Evolutionary conservation across 2,888 invertebrate genomes (phyloP).

Genomic region (Drosophila niveifrons): DNA sequence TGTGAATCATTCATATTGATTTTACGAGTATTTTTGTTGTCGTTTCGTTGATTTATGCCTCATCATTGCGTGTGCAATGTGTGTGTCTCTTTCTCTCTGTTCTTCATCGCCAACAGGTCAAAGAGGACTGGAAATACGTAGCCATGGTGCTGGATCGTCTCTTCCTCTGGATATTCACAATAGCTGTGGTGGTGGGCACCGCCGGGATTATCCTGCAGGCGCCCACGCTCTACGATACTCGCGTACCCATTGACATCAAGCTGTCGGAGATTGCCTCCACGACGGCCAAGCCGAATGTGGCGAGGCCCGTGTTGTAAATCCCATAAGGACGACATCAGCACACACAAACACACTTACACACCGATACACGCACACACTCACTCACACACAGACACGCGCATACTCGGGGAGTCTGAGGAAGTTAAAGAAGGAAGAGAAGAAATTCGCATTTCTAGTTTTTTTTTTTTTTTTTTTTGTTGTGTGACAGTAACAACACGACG

Average conservation of each 20-base stretch:
- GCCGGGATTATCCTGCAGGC: constrained; percentile 97
- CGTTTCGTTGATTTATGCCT: constrained; percentile 16
- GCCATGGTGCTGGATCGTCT: constrained; percentile 98
- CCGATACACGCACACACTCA: constrained; percentile 6
- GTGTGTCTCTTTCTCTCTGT: neutral
- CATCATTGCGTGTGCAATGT: constrained; percentile 8
- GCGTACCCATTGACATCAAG: constrained; percentile 94
- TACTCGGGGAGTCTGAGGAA: constrained; percentile 53
- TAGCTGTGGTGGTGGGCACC: constrained; percentile 97
- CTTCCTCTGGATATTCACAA: constrained; percentile 98
- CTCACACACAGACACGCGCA: constrained; percentile 11
- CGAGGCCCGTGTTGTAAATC: constrained; percentile 85
- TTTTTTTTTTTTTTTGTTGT: constrained; percentile 33
- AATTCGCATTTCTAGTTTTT: constrained; percentile 60
- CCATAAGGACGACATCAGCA: constrained; percentile 24
- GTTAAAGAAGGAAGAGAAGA: constrained; percentile 37
- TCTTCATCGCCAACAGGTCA: constrained; percentile 88
- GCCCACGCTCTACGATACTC: constrained; percentile 96
- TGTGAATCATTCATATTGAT: constrained; percentile 4
- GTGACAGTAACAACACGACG: constrained; percentile 32
- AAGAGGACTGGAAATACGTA: constrained; percentile 99
- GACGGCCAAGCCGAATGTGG: constrained; percentile 92
- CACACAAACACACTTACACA: constrained; percentile 16
- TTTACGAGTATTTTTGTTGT: neutral
- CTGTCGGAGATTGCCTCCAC: constrained; percentile 95